Evolutionary conservation across 2,113 vertebrate species (phyloP), one percentile per base, ranked within the genome.

Genomic region (Perca fluviatilis): DNA sequence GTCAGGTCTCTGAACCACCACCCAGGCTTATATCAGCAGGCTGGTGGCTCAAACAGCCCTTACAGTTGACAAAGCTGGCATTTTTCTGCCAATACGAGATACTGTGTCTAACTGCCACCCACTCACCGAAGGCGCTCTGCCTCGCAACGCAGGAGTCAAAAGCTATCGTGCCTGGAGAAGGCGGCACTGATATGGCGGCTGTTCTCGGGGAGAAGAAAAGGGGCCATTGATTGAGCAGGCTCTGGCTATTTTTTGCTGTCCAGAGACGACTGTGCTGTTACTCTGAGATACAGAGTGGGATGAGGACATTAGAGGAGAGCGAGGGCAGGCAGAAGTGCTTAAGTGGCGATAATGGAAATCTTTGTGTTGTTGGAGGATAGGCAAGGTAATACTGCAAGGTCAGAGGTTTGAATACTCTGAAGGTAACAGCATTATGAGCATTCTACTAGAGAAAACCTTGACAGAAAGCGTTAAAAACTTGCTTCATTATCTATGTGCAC

Each of bases 51-150:
- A 63, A 74, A 84, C 87, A 80, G 79, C 88, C 83, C 86, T 78
- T 70, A 74, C 85, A 80, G 80, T 91, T 86, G 88, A 90, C 91
- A 91, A 89, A 92, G 89, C 89, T 89, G 89, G 88, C 88, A 88
- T 90, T 92, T 91, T 84, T 78, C 88, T 90, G 88, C 88, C 91
- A 87, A 76, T 72, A 60, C 7, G n/a, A 91, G 90, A 92, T 90
- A 85, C 84, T 60, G 84, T 57, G 88, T 90, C 79, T 84, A 86
- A 85, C 88, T 58, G 86, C 88, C 92, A 60, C 91, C 92, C 92
- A 93, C 92, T 91, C 88, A 79, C 85, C 23, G 57, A 77, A 47
- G 78, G 79, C 73, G 65, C 86, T 79, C 77, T 84, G 81, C 86
- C 85, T 86, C 79, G 72, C 89, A 74, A 72, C 74, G 63, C 88